Conservation (phyloP, 2,113 vertebrate genomes). For the Sphaerodactylus townsendi region DNA sequence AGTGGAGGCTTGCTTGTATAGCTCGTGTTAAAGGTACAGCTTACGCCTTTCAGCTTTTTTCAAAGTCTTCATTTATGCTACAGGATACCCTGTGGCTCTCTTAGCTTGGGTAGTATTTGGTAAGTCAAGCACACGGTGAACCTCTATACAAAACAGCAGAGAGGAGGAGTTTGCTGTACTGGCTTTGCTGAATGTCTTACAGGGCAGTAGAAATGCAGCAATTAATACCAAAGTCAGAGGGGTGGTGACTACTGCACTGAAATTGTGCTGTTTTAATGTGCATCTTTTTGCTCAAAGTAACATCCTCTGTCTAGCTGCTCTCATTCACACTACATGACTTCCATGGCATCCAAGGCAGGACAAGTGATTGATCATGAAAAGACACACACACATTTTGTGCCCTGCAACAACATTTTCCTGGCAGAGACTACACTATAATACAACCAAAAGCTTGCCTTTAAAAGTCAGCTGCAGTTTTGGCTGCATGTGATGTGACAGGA, state of each 20-base stretch:
- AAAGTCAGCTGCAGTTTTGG: background rate
- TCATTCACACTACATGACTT: conserved; percentile 19
- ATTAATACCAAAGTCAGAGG: conserved; percentile 47
- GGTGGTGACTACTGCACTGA: conserved; percentile 36
- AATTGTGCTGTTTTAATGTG: conserved; percentile 12
- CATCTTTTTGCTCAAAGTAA: background rate
- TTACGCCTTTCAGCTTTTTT: background rate
- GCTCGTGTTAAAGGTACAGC: background rate
- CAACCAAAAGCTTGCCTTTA: background rate
- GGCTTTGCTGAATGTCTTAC: conserved; percentile 44
- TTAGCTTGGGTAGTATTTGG: conserved; percentile 17
- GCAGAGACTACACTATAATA: background rate
- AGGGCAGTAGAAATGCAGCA: conserved; percentile 61
- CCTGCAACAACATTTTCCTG: background rate
- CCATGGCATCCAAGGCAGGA: background rate
- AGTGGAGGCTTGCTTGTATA: background rate
- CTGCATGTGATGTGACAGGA: background rate
- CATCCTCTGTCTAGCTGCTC: conserved; percentile 4
- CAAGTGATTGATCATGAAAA: conserved; percentile 17
- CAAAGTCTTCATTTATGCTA: background rate
- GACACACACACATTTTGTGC: background rate
- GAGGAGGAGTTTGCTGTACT: conserved; percentile 45
- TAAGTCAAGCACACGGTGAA: conserved; percentile 11
- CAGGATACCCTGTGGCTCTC: background rate
- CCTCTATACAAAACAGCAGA: conserved; percentile 25